A percentile compares a stretch with the other conserved stretches of the same genome.
These are phyloP conservation scores for Mimas tiliae DNA, from an alignment of 2,888 invertebrate genomes.

Conservation along the genomic window DNA sequence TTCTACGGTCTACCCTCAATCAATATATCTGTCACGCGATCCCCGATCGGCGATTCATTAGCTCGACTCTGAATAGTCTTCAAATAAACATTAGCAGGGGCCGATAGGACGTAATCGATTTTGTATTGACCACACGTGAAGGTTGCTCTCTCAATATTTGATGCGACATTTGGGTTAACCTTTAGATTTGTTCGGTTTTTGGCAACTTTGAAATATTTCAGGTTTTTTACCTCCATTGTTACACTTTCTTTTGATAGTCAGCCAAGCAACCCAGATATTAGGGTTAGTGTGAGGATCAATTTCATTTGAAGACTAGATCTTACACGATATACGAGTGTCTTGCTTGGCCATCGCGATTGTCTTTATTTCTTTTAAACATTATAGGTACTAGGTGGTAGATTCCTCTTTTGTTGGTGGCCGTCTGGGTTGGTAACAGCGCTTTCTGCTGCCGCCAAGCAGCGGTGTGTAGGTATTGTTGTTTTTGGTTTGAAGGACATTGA, in stretches of 20 bases:
- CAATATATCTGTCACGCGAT: conserved; percentile 69
- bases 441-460: too few relatives aligned
- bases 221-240: too few relatives aligned
- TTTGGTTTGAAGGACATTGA: too few relatives aligned
- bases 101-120: conserved; percentile 8
- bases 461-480: too few relatives aligned
- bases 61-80: conserved; percentile 52
- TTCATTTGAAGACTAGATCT: too few relatives aligned
- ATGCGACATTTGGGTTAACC: not conserved
- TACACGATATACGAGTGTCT: too few relatives aligned
- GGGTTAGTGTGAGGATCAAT: too few relatives aligned
- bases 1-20: conserved; percentile 48
- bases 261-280: too few relatives aligned
- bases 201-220: not conserved
- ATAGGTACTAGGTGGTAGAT: not conserved
- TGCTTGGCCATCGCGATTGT: too few relatives aligned
- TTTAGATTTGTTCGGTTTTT: not conserved
- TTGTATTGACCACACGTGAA: conserved; percentile 17
- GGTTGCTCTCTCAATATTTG: conserved; percentile 13
- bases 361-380: not conserved
- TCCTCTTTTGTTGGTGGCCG: too few relatives aligned
- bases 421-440: too few relatives aligned
- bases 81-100: conserved; percentile 68
- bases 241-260: too few relatives aligned
- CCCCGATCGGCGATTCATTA: conserved; percentile 61